A percentile compares a stretch with the other conserved stretches of the same genome.
phyloP scores from a whole-genome alignment of 2,888 invertebrate species.

The Perizoma flavofasciatum region DNA sequence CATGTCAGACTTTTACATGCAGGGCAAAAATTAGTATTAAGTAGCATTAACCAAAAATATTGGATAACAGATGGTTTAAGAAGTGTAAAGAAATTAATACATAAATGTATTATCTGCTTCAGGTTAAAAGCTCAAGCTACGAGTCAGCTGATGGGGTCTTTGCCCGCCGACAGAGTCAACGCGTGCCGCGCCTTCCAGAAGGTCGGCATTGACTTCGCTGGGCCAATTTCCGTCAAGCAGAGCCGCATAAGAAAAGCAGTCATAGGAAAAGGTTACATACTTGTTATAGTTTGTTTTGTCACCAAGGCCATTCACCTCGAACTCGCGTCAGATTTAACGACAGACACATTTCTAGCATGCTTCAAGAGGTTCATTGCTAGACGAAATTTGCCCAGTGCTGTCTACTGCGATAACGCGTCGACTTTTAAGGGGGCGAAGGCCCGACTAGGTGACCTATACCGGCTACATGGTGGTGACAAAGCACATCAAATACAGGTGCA shows the following conservation, averaged over 20 bases:
- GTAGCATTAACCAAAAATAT: no score
- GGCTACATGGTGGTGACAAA: background rate
- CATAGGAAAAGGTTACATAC: constrained; percentile 3
- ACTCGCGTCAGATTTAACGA: constrained; percentile 6
- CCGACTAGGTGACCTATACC: background rate
- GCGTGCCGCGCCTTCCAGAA: constrained; percentile 4
- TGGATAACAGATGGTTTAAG: no score
- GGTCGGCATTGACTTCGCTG: constrained; percentile 27
- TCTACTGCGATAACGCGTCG: constrained; percentile 8
- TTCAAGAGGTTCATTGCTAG: constrained; percentile 12
- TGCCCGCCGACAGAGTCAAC: constrained; percentile 14
- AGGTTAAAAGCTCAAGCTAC: constrained; percentile 18
- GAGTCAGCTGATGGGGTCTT: constrained; percentile 4
- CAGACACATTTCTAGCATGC: constrained; percentile 11
- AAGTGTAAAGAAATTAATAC: no score
- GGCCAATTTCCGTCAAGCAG: constrained; percentile 28
- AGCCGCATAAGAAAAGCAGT: constrained; percentile 1
- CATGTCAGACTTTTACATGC: no score
- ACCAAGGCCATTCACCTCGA: constrained; percentile 21
- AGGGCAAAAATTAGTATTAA: no score
- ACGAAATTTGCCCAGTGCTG: constrained; percentile 2
- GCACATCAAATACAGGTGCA: background rate
- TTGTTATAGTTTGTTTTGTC: constrained; percentile 13
- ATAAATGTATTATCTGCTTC: background rate
- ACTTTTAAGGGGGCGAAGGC: constrained; percentile 1